A percentile compares a stretch with the other conserved stretches of the same genome.
phyloP scores from a whole-genome alignment of 2,113 vertebrate genomes.

The Cottus gobio region DNA sequence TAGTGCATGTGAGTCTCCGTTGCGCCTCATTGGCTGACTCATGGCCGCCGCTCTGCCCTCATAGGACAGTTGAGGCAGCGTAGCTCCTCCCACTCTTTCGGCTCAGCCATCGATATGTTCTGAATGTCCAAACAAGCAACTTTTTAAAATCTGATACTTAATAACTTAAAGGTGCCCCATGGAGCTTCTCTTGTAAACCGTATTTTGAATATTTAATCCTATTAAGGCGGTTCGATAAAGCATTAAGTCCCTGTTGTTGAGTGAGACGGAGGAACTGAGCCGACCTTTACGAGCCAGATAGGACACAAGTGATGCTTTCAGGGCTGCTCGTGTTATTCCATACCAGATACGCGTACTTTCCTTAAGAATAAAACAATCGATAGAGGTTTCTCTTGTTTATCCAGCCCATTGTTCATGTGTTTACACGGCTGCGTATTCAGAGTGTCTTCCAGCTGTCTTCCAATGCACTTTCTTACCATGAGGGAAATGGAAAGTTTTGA shows the following conservation, averaged over 20 bases:
- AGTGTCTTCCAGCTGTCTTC: neutral
- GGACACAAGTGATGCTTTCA: neutral
- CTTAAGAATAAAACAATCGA: neutral
- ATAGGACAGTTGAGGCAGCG: too few relatives aligned
- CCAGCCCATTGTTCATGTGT: neutral
- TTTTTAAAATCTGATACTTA: neutral
- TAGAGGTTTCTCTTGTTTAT: neutral
- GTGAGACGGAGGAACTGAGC: neutral
- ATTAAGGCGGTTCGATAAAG: neutral
- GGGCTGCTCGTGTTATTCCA: neutral
- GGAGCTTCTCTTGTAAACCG: neutral
- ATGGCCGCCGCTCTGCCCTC: too few relatives aligned
- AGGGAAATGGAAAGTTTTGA: conserved; percentile 15
- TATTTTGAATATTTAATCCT: neutral
- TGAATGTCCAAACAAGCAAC: neutral
- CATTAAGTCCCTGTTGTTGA: neutral
- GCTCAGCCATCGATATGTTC: neutral
- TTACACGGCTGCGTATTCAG: conserved; percentile 4
- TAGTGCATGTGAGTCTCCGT: too few relatives aligned
- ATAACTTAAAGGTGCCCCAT: neutral
- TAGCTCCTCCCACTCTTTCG: too few relatives aligned
- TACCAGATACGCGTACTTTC: neutral
- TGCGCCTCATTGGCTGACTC: too few relatives aligned
- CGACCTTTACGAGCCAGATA: neutral
- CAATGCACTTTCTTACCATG: neutral